These are phyloP conservation scores for Brachionus plicatilis DNA, from an alignment of 1,140 invertebrate species.

Conservation along the genomic window DNA sequence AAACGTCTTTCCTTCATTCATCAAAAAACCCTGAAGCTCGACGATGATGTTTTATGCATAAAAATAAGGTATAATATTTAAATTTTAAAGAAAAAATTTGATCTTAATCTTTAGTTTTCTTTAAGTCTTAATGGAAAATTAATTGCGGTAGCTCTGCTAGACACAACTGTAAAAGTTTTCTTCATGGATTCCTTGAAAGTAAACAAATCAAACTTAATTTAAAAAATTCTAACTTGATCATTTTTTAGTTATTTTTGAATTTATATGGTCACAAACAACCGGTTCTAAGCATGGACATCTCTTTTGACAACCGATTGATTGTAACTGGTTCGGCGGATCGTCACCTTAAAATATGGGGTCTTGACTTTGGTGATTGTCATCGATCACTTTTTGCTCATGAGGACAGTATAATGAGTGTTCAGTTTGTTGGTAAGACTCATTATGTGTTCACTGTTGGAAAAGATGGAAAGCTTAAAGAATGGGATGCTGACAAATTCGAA, in stretches of 20 bases:
- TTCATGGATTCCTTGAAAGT: conserved; percentile 88
- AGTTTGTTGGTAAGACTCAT: conserved; percentile 84
- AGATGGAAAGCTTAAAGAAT: conserved; percentile 87
- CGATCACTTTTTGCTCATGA: conserved; percentile 75
- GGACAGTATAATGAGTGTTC: conserved; percentile 78
- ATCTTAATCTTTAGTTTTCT: not conserved
- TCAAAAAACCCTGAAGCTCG: conserved; percentile 72
- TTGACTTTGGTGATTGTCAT: conserved; percentile 92
- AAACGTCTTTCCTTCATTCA: conserved; percentile 74
- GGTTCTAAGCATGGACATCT: conserved; percentile 86
- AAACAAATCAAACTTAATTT: conserved; percentile 36
- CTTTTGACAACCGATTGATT: conserved; percentile 78
- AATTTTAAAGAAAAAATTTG: not conserved
- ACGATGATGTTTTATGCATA: conserved; percentile 77
- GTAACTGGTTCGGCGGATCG: conserved; percentile 89
- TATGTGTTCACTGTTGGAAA: conserved; percentile 86
- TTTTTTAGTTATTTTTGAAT: conserved; percentile 77
- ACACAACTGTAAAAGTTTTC: conserved; percentile 91
- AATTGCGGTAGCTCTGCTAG: conserved; percentile 79
- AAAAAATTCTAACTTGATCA: not conserved
- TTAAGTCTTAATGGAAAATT: conserved; percentile 72
- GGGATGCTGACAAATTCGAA: conserved; percentile 89
- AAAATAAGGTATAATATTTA: conserved; percentile 56
- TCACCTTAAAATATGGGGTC: conserved; percentile 93
- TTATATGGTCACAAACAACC: conserved; percentile 95